phyloP scores from a whole-genome alignment of 2,888 invertebrate species.

The Nemoura dubitans region DNA sequence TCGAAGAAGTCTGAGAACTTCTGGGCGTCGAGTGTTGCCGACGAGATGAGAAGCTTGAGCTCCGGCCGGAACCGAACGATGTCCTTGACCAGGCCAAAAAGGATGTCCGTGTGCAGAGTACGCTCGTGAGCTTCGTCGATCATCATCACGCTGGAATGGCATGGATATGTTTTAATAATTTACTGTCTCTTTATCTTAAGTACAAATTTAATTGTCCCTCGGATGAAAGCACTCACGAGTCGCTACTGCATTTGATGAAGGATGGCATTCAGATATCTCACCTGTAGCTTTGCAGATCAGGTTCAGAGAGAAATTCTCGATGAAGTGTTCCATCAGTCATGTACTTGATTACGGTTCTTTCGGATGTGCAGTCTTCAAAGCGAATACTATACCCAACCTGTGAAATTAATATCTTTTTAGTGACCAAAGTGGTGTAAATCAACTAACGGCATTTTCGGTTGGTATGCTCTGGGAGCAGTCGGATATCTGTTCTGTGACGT shows the following conservation, averaged over 20 bases:
- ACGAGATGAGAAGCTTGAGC: conserved; percentile 94
- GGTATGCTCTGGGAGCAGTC: no score
- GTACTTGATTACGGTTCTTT: conserved; percentile 95
- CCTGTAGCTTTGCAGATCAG: conserved; percentile 91
- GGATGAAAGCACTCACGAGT: no score
- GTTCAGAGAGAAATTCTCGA: conserved; percentile 96
- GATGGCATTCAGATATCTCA: conserved; percentile 52
- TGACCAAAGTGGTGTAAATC: conserved; percentile 22
- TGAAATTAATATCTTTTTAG: conserved; percentile 47
- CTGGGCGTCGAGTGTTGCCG: conserved; percentile 97
- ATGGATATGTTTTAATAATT: conserved; percentile 39
- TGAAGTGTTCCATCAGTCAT: conserved; percentile 99
- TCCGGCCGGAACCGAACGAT: conserved; percentile 93
- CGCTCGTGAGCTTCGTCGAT: conserved; percentile 99
- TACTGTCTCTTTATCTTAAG: no score
- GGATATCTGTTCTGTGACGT: no score
- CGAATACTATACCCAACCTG: conserved; percentile 81
- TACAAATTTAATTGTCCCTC: no score
- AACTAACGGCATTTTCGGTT: no score
- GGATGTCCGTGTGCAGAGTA: conserved; percentile 96
- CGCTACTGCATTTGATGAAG: neutral
- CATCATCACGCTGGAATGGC: conserved; percentile 85
- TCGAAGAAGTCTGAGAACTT: conserved; percentile 99
- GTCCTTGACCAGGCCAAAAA: conserved; percentile 97
- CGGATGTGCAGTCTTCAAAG: conserved; percentile 99